A percentile compares a stretch with the other conserved stretches of the same genome.
Conservation (phyloP, 92 coral and sea anemone species). For the Palythoa heliodiscus region DNA sequence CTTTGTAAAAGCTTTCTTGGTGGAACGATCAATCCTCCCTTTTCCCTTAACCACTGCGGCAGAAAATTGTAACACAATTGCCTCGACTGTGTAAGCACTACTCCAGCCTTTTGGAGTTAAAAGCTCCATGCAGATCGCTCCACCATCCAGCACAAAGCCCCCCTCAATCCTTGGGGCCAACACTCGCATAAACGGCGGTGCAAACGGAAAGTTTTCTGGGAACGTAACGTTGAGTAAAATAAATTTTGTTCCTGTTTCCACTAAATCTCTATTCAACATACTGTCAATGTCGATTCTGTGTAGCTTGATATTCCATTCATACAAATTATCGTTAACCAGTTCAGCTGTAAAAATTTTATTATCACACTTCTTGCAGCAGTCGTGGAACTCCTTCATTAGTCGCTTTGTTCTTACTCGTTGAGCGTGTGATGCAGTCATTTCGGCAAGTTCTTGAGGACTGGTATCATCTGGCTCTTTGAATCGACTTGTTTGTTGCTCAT, state of each 20-base stretch:
- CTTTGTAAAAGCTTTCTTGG: constrained; percentile 85
- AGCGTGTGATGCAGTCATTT: constrained; percentile 80
- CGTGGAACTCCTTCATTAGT: constrained; percentile 90
- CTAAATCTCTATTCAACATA: constrained; percentile 82
- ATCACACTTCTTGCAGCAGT: constrained; percentile 74
- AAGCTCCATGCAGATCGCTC: constrained; percentile 91
- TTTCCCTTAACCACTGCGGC: constrained; percentile 94
- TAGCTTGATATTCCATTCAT: constrained; percentile 87
- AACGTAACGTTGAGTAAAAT: constrained; percentile 81
- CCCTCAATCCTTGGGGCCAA: constrained; percentile 92
- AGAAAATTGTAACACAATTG: constrained; percentile 83
- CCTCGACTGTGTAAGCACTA: constrained; percentile 89
- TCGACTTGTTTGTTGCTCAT: constrained; percentile 43
- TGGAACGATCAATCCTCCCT: constrained; percentile 82
- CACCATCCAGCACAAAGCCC: constrained; percentile 88
- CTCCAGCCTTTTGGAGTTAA: constrained; percentile 94
- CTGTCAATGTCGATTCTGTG: constrained; percentile 88
- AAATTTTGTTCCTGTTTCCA: constrained; percentile 89
- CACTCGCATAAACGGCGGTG: constrained; percentile 91
- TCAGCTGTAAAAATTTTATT: constrained; percentile 84
- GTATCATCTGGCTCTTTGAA: constrained; percentile 32
- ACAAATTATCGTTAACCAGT: constrained; percentile 83
- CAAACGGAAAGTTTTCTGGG: constrained; percentile 90
- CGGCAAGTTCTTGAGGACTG: constrained; percentile 56
- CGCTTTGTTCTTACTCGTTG: constrained; percentile 87